These are phyloP conservation scores for Palythoa heliodiscus DNA, from an alignment of 92 coral and sea anemone species.

Conservation along the genomic window DNA sequence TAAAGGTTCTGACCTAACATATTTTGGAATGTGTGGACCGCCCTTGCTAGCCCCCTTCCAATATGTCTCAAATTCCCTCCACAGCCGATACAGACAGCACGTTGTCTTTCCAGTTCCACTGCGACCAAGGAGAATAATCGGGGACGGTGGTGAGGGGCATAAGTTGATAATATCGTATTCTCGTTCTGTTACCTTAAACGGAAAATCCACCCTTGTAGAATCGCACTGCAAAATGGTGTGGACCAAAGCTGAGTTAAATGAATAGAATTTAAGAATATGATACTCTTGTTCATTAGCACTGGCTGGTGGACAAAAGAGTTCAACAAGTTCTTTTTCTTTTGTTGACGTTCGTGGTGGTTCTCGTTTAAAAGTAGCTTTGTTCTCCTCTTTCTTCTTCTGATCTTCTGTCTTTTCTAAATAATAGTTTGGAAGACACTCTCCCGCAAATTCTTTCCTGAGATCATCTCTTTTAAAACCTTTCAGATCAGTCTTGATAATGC, in stretches of 20 bases:
- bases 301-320: slow-evolving; percentile 90
- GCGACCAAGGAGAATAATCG: slow-evolving; percentile 91
- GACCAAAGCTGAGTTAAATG: slow-evolving; percentile 78
- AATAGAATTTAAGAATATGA: slow-evolving; percentile 93
- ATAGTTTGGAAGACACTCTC: slow-evolving; percentile 35
- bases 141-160: slow-evolving; percentile 65
- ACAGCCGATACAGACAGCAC: slow-evolving; percentile 92
- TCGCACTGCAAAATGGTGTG: slow-evolving; percentile 73
- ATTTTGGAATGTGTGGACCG: slow-evolving; percentile 87
- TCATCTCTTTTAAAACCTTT: slow-evolving; percentile 59
- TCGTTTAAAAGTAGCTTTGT: neutral
- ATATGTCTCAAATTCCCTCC: slow-evolving; percentile 83
- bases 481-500: slow-evolving; percentile 84
- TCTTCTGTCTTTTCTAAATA: slow-evolving; percentile 39
- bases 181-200: slow-evolving; percentile 91
- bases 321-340: slow-evolving; percentile 28
- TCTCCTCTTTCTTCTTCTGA: slow-evolving; percentile 9
- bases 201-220: slow-evolving; percentile 74
- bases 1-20: slow-evolving; percentile 23
- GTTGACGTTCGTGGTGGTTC: neutral
- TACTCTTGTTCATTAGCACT: slow-evolving; percentile 93
- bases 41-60: slow-evolving; percentile 83
- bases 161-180: slow-evolving; percentile 95
- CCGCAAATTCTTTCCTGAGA: slow-evolving; percentile 30
- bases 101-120: slow-evolving; percentile 99